Conservation (phyloP, 2,797 vertebrate species). For the Microctenopoma lineatum region DNA sequence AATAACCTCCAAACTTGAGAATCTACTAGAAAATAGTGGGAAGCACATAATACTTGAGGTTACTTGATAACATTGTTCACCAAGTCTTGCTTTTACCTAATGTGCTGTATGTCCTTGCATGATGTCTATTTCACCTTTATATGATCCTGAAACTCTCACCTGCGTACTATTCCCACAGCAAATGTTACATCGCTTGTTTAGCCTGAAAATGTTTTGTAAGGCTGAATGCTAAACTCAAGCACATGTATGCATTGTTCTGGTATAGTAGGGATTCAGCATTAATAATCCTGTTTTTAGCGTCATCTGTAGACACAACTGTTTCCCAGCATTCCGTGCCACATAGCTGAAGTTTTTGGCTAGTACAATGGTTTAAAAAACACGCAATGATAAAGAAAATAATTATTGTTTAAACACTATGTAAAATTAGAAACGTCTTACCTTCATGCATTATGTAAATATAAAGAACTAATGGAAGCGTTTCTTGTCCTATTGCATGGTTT, state of each 20-base stretch:
- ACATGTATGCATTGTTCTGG: neutral
- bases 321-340: neutral
- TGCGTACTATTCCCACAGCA: neutral
- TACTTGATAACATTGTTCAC: neutral
- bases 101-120: neutral
- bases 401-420: neutral
- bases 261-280: neutral
- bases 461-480: slow-evolving; percentile 30
- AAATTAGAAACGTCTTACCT: slow-evolving; percentile 65
- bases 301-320: neutral
- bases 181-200: neutral
- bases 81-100: too few species aligned
- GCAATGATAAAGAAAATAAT: neutral
- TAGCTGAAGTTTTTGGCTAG: neutral
- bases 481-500: slow-evolving; percentile 36
- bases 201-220: neutral
- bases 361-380: neutral
- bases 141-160: neutral
- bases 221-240: slow-evolving; percentile 1
- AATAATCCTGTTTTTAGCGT: neutral
- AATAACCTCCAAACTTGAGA: slow-evolving; percentile 2
- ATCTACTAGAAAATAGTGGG: neutral
- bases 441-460: slow-evolving; percentile 45
- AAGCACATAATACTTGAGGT: neutral
- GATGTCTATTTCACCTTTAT: neutral